A percentile compares a stretch with the other conserved stretches of the same genome.
These are phyloP conservation scores for Oryzias javanicus DNA, from an alignment of 2,113 vertebrate genomes.

Conservation along the genomic window DNA sequence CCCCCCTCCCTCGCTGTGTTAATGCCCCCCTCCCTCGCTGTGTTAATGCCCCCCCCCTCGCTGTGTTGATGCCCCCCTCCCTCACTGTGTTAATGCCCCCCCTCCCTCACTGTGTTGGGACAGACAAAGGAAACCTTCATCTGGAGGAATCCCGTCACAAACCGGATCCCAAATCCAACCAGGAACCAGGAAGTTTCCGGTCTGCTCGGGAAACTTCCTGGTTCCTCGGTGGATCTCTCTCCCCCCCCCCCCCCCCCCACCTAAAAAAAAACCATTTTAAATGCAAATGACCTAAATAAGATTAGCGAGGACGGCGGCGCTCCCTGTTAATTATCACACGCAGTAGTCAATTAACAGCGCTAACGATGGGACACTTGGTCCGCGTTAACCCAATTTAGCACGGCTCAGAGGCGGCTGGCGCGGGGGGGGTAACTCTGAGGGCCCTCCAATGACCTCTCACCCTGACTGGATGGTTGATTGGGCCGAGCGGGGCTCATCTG, in stretches of 20 bases:
- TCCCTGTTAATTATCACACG: conserved; percentile 77
- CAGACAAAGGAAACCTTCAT: conserved; percentile 70
- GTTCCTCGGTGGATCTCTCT: background rate
- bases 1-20: conserved; percentile 34
- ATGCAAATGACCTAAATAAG: conserved; percentile 80
- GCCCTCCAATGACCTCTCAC: background rate
- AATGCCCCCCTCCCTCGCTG: conserved; percentile 35
- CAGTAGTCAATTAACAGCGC: conserved; percentile 73
- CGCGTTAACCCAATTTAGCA: conserved; percentile 74
- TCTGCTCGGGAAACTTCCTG: background rate
- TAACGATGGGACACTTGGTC: conserved; percentile 77
- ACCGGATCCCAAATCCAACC: conserved; percentile 36
- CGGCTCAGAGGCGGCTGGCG: conserved; percentile 48
- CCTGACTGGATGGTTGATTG: background rate
- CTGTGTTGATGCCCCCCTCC: conserved; percentile 63
- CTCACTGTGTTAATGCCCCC: too few species aligned
- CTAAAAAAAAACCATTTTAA: conserved; percentile 75
- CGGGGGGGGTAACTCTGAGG: conserved; percentile 43
- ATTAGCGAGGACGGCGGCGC: conserved; percentile 74
- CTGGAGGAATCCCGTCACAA: conserved; percentile 54
- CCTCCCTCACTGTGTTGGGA: too few species aligned
- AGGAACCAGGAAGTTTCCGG: background rate
- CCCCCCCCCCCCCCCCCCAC: background rate
- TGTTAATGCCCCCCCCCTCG: too few species aligned
- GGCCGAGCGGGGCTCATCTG: conserved; percentile 35